A percentile compares a stretch with the other conserved stretches of the same genome.
These are phyloP conservation scores for Lota lota DNA, from an alignment of 2,113 vertebrate species.

Conservation along the genomic window DNA sequence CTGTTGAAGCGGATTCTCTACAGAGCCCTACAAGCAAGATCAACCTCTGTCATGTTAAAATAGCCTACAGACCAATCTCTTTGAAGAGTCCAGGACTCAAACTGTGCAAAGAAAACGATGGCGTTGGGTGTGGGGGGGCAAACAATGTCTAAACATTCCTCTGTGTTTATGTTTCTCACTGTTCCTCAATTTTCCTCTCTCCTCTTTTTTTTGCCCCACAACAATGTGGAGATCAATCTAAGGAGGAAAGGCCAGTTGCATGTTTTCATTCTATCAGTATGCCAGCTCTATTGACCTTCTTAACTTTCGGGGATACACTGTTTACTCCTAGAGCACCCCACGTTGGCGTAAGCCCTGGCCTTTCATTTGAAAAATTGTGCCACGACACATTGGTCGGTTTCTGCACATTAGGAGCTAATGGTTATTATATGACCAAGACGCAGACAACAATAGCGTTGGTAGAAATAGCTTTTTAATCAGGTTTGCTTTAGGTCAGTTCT, in stretches of 20 bases:
- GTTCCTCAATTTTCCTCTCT: background rate
- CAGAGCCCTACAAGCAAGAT: constrained; percentile 57
- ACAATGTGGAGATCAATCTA: constrained; percentile 44
- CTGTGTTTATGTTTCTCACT: background rate
- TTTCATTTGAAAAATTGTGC: constrained; percentile 56
- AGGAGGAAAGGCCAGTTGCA: constrained; percentile 51
- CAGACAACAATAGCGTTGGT: constrained; percentile 12
- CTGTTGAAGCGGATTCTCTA: constrained; percentile 27
- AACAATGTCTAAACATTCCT: background rate
- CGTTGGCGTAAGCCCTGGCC: constrained; percentile 57
- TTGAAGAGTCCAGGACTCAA: constrained; percentile 52
- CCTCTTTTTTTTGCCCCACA: no score
- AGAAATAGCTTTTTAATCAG: constrained; percentile 31
- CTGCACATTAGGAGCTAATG: constrained; percentile 50
- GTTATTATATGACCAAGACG: constrained; percentile 59
- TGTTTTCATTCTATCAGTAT: constrained; percentile 44
- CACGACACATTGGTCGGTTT: constrained; percentile 58
- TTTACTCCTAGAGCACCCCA: constrained; percentile 18
- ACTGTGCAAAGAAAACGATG: constrained; percentile 24
- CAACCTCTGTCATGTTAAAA: constrained; percentile 54
- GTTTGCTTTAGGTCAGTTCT: background rate
- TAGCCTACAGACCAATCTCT: constrained; percentile 51
- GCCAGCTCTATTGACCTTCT: constrained; percentile 66
- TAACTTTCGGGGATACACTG: constrained; percentile 64
- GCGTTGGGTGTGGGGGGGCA: background rate